phyloP scores from a whole-genome alignment of 2,113 vertebrate species.

The Chloebia gouldiae region DNA sequence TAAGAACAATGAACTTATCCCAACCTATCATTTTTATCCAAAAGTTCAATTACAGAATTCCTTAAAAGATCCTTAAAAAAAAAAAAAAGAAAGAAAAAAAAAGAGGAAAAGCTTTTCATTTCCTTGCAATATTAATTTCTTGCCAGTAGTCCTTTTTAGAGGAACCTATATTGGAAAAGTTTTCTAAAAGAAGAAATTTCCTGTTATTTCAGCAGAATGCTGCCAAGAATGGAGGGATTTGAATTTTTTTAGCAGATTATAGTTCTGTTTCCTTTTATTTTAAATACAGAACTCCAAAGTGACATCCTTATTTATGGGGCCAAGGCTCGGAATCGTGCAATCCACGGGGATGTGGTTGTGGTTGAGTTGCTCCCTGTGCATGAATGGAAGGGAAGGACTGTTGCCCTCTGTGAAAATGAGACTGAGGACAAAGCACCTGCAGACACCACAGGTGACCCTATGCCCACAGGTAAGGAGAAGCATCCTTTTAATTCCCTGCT shows the following conservation, averaged over 20 bases:
- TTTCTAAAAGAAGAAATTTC: not conserved
- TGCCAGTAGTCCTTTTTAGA: not conserved
- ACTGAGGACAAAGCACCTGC: slow-evolving; percentile 77
- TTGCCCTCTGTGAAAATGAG: slow-evolving; percentile 81
- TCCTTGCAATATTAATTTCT: not conserved
- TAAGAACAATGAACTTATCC: not conserved
- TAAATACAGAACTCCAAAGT: slow-evolving; percentile 75
- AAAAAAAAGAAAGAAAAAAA: not conserved
- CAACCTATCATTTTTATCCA: not conserved
- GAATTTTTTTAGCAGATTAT: not conserved
- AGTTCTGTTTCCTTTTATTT: not conserved
- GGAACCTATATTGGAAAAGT: not conserved
- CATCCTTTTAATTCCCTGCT: not conserved
- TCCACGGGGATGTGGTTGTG: slow-evolving; percentile 87
- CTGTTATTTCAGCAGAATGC: not conserved
- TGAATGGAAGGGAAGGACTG: slow-evolving; percentile 87
- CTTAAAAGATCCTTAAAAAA: not conserved
- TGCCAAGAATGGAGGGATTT: not conserved
- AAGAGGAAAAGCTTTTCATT: not conserved
- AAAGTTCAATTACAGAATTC: not conserved
- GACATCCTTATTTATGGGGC: slow-evolving; percentile 83
- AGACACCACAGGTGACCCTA: slow-evolving; percentile 77
- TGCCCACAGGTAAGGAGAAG: slow-evolving; percentile 85
- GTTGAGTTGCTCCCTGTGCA: slow-evolving; percentile 83
- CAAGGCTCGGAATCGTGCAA: slow-evolving; percentile 88